Evolutionary conservation across 2,113 vertebrate species (phyloP), one percentile per base, ranked within the genome.

Genomic region (Brachyhypopomus gauderio): DNA sequence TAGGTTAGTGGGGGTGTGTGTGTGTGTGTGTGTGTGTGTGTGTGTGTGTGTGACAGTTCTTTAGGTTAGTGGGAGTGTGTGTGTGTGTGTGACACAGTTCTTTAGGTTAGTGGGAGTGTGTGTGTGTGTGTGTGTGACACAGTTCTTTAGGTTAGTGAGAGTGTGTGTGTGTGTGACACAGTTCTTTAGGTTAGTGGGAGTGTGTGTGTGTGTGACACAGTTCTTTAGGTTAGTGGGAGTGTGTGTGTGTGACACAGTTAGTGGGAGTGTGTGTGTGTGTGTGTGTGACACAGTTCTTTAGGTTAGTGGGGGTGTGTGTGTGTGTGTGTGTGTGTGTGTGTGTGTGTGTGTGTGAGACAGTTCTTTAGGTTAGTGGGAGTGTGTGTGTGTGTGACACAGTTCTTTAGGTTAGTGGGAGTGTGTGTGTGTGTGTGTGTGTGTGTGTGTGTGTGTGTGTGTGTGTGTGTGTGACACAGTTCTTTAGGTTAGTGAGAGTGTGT

Each of bases 181-280:
- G n/a, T n/a, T n/a, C 56, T 98, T 98, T 89, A 95, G 96, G 98
- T 99, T 90, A 94, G 96, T 84, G 7, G 2, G 19, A 17, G 25
- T 30, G 30, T 58, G 4, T 62, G 0, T 22, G 2, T 23, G 23
- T 30, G n/a, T n/a, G n/a, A n/a, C n/a, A n/a, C n/a, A n/a, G n/a
- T n/a, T n/a, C 56, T 98, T 98, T 89, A 95, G 96, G 98, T 99
- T 90, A 94, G 96, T 84, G 7, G 2, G 19, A 17, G n/a, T n/a
- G 25, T 30, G 30, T 58, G 4, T 62, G 0, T 22, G 2, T 23
- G 23, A 25, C 8, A 1, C 17, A 4, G 30, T 8, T 16, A 27
- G 20, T 78, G 30, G 71, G 23, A 17, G 20, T 59, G 7, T 77
- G 14, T 75, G 27, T 60, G 59, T 71, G 3, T 3, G 3, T 36